Percentiles rank a stretch among this genome's conserved stretches.
These are phyloP conservation scores for Polietes domitor DNA, from an alignment of 2,888 invertebrate species.

Conservation along the genomic window DNA sequence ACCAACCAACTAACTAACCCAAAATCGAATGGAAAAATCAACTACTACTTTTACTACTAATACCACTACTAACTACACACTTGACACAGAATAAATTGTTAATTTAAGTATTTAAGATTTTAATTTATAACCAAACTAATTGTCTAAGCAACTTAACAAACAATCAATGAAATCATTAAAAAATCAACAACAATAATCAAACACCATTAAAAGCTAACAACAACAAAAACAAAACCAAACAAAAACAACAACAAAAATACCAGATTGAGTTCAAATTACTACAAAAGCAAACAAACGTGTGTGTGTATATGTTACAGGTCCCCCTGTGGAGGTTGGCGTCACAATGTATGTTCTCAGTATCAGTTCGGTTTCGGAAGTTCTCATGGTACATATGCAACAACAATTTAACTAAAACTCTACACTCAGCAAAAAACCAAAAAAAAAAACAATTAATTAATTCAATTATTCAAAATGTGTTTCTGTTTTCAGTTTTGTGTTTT, in stretches of 20 bases:
- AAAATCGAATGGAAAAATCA: not conserved
- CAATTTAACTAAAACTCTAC: constrained; percentile 54
- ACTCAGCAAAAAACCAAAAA: constrained; percentile 35
- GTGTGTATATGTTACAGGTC: constrained; percentile 89
- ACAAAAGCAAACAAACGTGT: constrained; percentile 75
- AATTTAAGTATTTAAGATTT: constrained; percentile 33
- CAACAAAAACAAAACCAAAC: not conserved
- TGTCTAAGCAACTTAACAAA: constrained; percentile 12
- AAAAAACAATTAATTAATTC: constrained; percentile 1
- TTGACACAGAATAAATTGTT: not conserved
- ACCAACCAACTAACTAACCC: not conserved
- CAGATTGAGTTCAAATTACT: constrained; percentile 59
- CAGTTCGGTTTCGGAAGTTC: constrained; percentile 98
- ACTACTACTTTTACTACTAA: constrained; percentile 1
- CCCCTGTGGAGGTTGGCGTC: constrained; percentile 98
- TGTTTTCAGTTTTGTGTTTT: not conserved
- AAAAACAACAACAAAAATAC: constrained; percentile 15
- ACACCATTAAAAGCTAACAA: constrained; percentile 6
- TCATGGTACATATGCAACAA: constrained; percentile 89
- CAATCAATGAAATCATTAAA: not conserved
- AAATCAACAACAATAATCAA: constrained; percentile 10
- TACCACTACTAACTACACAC: not conserved
- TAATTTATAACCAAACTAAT: not conserved
- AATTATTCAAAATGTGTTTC: not conserved
- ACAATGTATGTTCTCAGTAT: constrained; percentile 99